Base-by-base conservation (phyloP, 2,888 invertebrate species). In the Marronus borbonicus region DNA sequence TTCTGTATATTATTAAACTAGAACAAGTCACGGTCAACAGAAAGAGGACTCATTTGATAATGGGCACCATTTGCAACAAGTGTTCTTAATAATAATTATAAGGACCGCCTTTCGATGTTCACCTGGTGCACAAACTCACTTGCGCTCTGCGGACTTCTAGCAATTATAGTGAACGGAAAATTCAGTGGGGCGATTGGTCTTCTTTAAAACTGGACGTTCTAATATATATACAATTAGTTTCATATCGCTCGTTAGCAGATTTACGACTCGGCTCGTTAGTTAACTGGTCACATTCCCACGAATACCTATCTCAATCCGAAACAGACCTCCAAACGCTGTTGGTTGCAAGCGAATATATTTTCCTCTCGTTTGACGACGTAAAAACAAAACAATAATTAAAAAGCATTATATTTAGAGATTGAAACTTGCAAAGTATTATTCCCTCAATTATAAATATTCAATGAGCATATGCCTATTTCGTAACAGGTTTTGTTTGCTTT, bases 1-100 rank as follows among this genome's bases (percentile, higher is more conserved):
- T 81, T 76, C 76, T 76, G 31, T 36, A 76, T 50, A 75, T 81
- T 78, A 78, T 77, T 82, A 84, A 86, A 85, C 86, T 87, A 83
- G 87, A 87, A 84, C 87, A 86, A 81, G 84, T 86, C 84, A 84
- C 87, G 87, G 87, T 87, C 87, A 87, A 84, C 85, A 86, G 86
- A 87, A 85, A 85, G 84, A 84, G 84, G 84, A 82, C 82, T 83
- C 76, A 69, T 78, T 76, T 76, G 78, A 76, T 78, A 78, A 78
- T 78, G 78, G 60, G 28, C 72, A 49, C 39, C 72, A 31, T 62
- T 70, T 77, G 77, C 77, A 65, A 39, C 77, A 64, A 77, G 78
- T 78, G 69, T 55, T 77, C 69, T 62, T 77, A 64, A 77, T 77
- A 77, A 77, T 77, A 72, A 44, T 12, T 8, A 12, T 44, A 72